These are phyloP conservation scores for Archilochus colubris DNA, from an alignment of 2,113 vertebrate species.

Conservation along the genomic window DNA sequence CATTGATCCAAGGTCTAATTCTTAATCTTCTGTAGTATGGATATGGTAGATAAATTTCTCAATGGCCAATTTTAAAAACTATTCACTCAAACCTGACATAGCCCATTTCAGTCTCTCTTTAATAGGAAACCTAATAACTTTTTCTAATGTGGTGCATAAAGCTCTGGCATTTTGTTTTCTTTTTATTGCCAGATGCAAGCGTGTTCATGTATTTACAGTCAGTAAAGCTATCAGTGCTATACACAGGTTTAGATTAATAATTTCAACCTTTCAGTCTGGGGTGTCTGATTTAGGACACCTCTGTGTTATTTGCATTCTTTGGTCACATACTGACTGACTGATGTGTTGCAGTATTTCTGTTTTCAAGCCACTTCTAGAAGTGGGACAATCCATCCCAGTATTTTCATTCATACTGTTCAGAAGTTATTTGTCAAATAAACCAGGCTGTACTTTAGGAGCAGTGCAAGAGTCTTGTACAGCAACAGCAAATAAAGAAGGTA, in stretches of 20 bases:
- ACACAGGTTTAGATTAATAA: conserved; percentile 31
- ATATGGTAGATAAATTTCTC: conserved; percentile 62
- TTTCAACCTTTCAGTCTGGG: neutral
- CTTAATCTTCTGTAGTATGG: conserved; percentile 50
- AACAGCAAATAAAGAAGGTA: neutral
- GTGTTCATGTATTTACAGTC: conserved; percentile 36
- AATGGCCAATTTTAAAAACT: conserved; percentile 54
- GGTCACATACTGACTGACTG: accelerated
- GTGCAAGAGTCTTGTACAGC: neutral
- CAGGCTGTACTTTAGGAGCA: neutral
- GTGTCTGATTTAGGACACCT: neutral
- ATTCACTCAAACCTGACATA: conserved; percentile 44
- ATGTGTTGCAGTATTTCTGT: neutral
- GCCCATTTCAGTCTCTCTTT: conserved; percentile 48
- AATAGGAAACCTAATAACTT: conserved; percentile 62
- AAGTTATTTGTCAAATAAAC: neutral
- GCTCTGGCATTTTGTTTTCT: conserved; percentile 50
- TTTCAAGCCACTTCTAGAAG: neutral
- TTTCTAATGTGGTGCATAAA: conserved; percentile 62
- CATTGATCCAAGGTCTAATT: conserved; percentile 49
- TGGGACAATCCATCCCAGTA: neutral
- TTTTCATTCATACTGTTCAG: neutral
- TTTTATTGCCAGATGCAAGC: conserved; percentile 46
- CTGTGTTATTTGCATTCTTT: neutral
- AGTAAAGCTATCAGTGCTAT: conserved; percentile 42